These are phyloP conservation scores for Sesamia nonagrioides DNA, from an alignment of 1,140 invertebrate species.

Conservation along the genomic window DNA sequence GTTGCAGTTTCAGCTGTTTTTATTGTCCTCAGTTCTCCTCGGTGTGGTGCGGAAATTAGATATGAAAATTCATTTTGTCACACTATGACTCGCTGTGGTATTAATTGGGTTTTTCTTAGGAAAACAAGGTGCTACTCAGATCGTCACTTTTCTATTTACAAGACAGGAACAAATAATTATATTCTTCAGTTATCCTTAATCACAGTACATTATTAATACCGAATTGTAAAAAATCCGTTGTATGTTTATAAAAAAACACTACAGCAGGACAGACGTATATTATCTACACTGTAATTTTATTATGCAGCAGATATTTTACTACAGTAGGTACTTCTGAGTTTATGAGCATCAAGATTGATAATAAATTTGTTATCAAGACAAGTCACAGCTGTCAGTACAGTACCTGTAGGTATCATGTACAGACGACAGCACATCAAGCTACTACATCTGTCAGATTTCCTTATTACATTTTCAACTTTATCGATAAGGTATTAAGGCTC, in stretches of 20 bases:
- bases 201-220: background rate
- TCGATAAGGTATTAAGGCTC: no score
- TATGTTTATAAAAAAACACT: background rate
- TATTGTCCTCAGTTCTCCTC: background rate
- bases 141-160: background rate
- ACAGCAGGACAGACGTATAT: background rate
- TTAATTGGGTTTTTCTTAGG: background rate
- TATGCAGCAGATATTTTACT: background rate
- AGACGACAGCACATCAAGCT: no score
- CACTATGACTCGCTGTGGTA: constrained; percentile 4
- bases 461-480: no score
- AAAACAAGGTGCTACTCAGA: constrained; percentile 1
- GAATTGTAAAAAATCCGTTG: background rate
- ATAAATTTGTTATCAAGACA: constrained; percentile 1
- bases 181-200: background rate
- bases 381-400: constrained; percentile 2
- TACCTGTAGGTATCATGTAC: no score
- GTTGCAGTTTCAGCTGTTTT: constrained; percentile 25
- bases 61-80: constrained; percentile 37
- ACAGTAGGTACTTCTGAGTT: background rate
- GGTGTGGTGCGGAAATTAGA: constrained; percentile 14
- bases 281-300: background rate
- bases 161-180: background rate
- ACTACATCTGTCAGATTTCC: no score
- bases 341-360: background rate